Evolutionary conservation across 2,888 invertebrate species (phyloP).

Genomic region (Sisyra terminalis): DNA sequence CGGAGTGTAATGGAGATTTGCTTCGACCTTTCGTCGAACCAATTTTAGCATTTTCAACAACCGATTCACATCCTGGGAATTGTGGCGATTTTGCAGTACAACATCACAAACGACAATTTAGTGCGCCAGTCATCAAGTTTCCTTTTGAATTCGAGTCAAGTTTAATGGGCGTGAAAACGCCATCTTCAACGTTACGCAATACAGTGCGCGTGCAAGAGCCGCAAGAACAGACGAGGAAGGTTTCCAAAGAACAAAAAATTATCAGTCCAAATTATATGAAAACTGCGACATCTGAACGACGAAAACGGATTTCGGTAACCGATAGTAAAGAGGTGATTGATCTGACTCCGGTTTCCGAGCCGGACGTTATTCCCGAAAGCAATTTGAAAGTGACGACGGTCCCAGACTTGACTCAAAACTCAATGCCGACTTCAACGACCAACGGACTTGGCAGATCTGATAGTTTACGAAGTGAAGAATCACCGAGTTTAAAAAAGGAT

Average conservation of each 20-base stretch:
- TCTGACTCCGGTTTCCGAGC: background rate
- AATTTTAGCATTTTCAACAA: background rate
- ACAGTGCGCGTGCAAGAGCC: conserved; percentile 2
- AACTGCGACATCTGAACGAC: conserved; percentile 26
- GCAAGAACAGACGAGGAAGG: conserved; percentile 10
- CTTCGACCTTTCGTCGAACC: too few species aligned
- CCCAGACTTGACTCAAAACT: conserved; percentile 1
- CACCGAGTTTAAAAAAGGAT: conserved; percentile 27
- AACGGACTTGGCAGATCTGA: conserved; percentile 12
- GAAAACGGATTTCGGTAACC: conserved; percentile 18
- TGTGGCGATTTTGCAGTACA: background rate
- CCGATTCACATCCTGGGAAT: background rate
- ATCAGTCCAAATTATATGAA: conserved; percentile 26
- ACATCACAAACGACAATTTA: too few species aligned
- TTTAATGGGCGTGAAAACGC: conserved; percentile 1
- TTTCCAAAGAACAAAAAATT: conserved; percentile 16
- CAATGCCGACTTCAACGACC: conserved; percentile 13
- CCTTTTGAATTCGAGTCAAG: too few species aligned
- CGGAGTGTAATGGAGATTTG: background rate
- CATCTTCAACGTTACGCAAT: background rate
- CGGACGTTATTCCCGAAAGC: too few species aligned
- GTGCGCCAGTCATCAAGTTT: too few species aligned
- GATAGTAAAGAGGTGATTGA: conserved; percentile 5
- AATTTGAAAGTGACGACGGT: too few species aligned
- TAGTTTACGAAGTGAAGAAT: conserved; percentile 11